These are phyloP conservation scores for Girardinichthys multiradiatus DNA, from an alignment of 2,113 vertebrate species.

Conservation along the genomic window DNA sequence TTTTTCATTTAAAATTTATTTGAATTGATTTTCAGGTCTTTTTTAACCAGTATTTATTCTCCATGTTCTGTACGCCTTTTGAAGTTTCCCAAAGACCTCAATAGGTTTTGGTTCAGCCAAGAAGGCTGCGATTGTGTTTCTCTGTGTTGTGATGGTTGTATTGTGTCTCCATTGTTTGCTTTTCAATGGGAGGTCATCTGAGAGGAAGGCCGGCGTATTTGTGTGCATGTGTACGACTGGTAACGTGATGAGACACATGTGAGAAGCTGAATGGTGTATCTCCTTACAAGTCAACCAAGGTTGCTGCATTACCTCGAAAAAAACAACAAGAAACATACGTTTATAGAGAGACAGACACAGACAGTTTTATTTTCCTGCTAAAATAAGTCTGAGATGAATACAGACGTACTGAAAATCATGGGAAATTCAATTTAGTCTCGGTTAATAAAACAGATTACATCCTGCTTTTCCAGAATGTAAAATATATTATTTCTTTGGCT, in stretches of 20 bases:
- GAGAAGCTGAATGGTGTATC: slow-evolving; percentile 30
- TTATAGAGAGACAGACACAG: neutral
- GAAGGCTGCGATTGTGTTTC: slow-evolving; percentile 4
- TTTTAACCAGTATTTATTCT: neutral
- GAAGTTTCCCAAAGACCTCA: neutral
- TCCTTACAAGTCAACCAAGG: slow-evolving; percentile 36
- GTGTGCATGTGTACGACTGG: slow-evolving; percentile 34
- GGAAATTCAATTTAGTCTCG: neutral
- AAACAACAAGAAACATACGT: neutral
- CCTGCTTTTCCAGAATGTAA: neutral
- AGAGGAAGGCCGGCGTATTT: slow-evolving; percentile 18
- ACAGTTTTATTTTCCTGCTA: neutral
- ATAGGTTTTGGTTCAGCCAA: slow-evolving; percentile 24
- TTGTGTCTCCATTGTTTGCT: slow-evolving; percentile 44
- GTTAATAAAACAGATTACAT: neutral
- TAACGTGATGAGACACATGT: slow-evolving; percentile 42
- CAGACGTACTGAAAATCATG: neutral
- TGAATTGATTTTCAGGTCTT: neutral
- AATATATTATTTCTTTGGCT: neutral
- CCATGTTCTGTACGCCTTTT: slow-evolving; percentile 4
- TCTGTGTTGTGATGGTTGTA: slow-evolving; percentile 27
- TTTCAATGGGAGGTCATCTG: slow-evolving; percentile 60
- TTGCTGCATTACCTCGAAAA: slow-evolving; percentile 5
- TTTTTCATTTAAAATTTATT: neutral
- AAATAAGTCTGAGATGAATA: slow-evolving; percentile 12